Evolutionary conservation across 2,797 vertebrate species (phyloP).

Genomic region (Cynopterus sphinx): DNA sequence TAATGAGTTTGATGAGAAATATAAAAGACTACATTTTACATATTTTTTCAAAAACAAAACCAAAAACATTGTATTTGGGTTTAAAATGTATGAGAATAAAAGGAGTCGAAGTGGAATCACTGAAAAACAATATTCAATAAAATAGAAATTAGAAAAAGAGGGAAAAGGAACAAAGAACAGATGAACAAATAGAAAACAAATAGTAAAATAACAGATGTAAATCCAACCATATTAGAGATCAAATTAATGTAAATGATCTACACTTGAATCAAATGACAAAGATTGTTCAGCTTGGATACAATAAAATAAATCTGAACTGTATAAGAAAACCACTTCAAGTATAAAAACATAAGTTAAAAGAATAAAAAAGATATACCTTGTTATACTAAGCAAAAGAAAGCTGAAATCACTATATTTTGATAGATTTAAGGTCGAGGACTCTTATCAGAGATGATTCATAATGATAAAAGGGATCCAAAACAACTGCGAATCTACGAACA

Average conservation of each 20-base stretch:
- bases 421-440: not conserved
- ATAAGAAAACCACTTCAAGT: slow-evolving; percentile 15
- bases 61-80: not conserved
- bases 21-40: not conserved
- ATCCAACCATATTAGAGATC: slow-evolving; percentile 10
- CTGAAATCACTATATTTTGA: not conserved
- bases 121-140: not conserved
- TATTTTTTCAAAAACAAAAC: slow-evolving; percentile 39
- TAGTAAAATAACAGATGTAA: slow-evolving; percentile 18
- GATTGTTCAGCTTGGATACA: not conserved
- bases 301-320: not conserved
- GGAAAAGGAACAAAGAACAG: not conserved
- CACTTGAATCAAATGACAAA: slow-evolving; percentile 6
- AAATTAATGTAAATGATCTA: not conserved
- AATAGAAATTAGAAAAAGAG: not conserved
- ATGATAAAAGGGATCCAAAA: not conserved
- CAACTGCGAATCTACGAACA: not conserved
- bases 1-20: not conserved
- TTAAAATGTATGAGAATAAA: not conserved
- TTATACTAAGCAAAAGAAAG: slow-evolving; percentile 38
- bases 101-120: not conserved
- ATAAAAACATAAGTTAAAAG: slow-evolving; percentile 15
- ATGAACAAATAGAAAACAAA: slow-evolving; percentile 25
- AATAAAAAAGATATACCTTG: not conserved
- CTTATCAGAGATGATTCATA: slow-evolving; percentile 39